A percentile compares a stretch with the other conserved stretches of the same genome.
phyloP scores from a whole-genome alignment of 2,888 invertebrate species.

The Silvanus unidentatus region DNA sequence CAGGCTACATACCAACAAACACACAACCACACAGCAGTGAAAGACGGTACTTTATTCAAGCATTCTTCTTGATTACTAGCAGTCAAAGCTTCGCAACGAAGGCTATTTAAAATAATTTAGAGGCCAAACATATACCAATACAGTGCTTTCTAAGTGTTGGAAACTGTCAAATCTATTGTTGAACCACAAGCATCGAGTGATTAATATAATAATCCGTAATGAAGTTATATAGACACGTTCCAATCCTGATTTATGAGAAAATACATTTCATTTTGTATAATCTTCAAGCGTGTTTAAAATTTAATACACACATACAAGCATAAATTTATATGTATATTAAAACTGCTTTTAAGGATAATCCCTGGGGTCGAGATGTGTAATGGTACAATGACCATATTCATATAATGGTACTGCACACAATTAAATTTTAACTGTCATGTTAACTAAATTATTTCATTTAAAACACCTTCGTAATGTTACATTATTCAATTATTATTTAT shows the following conservation, averaged over 20 bases:
- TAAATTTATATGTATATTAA: not conserved
- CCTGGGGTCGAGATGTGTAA: slow-evolving; percentile 22
- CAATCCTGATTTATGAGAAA: slow-evolving; percentile 45
- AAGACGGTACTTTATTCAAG: too few species aligned
- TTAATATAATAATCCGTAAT: slow-evolving; percentile 48
- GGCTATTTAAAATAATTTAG: slow-evolving; percentile 27
- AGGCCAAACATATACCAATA: slow-evolving; percentile 16
- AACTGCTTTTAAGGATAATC: slow-evolving; percentile 19
- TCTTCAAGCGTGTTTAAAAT: slow-evolving; percentile 20
- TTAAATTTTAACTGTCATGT: slow-evolving; percentile 47
- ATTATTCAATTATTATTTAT: too few species aligned
- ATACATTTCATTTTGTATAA: slow-evolving; percentile 40
- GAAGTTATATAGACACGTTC: slow-evolving; percentile 46
- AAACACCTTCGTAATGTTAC: too few species aligned
- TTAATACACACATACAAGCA: slow-evolving; percentile 1
- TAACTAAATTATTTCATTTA: slow-evolving; percentile 40
- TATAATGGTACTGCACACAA: slow-evolving; percentile 39
- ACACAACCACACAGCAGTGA: too few species aligned
- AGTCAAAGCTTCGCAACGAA: not conserved
- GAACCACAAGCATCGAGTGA: slow-evolving; percentile 40
- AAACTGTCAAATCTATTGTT: slow-evolving; percentile 37
- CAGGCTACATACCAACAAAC: too few species aligned
- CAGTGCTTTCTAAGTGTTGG: slow-evolving; percentile 12
- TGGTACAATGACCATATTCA: slow-evolving; percentile 40
- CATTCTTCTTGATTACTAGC: slow-evolving; percentile 1